phyloP scores from a whole-genome alignment of 2,797 vertebrate species.

The Danio jaintianensis region DNA sequence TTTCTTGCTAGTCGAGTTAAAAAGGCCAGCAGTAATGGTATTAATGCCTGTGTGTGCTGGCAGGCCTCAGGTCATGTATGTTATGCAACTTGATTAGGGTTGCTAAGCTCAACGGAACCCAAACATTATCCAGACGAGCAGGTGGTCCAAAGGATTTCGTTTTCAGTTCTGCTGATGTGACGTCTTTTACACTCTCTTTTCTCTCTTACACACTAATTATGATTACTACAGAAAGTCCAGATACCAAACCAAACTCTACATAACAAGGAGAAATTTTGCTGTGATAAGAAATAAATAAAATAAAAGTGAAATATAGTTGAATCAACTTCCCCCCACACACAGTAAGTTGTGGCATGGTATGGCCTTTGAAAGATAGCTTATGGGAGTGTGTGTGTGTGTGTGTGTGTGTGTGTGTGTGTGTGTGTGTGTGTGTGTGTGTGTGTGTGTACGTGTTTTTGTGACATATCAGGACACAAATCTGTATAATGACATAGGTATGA shows the following conservation, averaged over 20 bases:
- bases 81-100: neutral
- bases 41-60: neutral
- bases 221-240: neutral
- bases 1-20: neutral
- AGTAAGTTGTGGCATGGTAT: too few relatives aligned
- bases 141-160: slow-evolving; percentile 45
- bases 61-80: neutral
- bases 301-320: neutral
- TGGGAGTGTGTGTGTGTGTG: too few relatives aligned
- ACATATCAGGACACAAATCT: too few relatives aligned
- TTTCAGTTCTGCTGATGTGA: slow-evolving; percentile 11
- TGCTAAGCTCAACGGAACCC: slow-evolving; percentile 17
- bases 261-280: neutral
- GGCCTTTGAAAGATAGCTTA: too few relatives aligned
- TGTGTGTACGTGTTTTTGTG: too few relatives aligned
- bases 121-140: slow-evolving; percentile 21
- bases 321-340: too few relatives aligned
- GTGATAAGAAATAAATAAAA: neutral
- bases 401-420: too few relatives aligned
- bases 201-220: neutral
- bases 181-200: neutral
- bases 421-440: too few relatives aligned
- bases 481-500: too few relatives aligned
- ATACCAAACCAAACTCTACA: neutral
- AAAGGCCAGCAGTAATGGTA: neutral